Percentiles rank a stretch among this genome's conserved stretches.
These are phyloP conservation scores for Chiloscyllium punctatum DNA, from an alignment of 2,797 vertebrate genomes.

Conservation along the genomic window DNA sequence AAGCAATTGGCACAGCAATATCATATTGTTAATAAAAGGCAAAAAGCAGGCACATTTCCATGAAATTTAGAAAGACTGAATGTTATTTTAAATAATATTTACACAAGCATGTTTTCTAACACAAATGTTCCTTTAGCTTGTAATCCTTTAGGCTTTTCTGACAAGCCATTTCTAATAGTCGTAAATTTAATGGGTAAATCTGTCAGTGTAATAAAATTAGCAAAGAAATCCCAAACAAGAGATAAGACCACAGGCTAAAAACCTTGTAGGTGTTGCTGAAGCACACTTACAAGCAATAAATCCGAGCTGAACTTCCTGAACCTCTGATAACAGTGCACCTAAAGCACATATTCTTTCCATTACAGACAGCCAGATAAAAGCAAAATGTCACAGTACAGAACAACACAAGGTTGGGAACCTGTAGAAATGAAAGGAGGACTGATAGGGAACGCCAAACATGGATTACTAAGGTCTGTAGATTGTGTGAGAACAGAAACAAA, in stretches of 20 bases:
- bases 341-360: background rate
- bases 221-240: constrained; percentile 17
- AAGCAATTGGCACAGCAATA: constrained; percentile 18
- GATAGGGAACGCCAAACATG: background rate
- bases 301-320: constrained; percentile 1
- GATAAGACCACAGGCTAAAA: background rate
- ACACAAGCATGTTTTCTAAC: constrained; percentile 24
- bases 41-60: constrained; percentile 16
- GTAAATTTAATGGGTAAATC: constrained; percentile 25
- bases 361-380: background rate
- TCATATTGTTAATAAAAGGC: background rate
- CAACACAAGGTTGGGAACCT: background rate
- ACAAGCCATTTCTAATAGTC: constrained; percentile 27
- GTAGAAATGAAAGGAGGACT: background rate
- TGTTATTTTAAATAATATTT: constrained; percentile 32
- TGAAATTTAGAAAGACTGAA: background rate
- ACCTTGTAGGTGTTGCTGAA: constrained; percentile 25
- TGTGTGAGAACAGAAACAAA: background rate
- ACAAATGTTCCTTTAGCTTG: constrained; percentile 17
- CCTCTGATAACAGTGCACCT: background rate
- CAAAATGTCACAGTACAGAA: background rate
- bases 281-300: constrained; percentile 26
- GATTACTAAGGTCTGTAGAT: background rate
- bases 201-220: constrained; percentile 28
- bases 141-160: constrained; percentile 15